A percentile compares a stretch with the other conserved stretches of the same genome.
Evolutionary conservation across 1,140 invertebrate species (phyloP).

Genomic region (Archivesica marissinica): DNA sequence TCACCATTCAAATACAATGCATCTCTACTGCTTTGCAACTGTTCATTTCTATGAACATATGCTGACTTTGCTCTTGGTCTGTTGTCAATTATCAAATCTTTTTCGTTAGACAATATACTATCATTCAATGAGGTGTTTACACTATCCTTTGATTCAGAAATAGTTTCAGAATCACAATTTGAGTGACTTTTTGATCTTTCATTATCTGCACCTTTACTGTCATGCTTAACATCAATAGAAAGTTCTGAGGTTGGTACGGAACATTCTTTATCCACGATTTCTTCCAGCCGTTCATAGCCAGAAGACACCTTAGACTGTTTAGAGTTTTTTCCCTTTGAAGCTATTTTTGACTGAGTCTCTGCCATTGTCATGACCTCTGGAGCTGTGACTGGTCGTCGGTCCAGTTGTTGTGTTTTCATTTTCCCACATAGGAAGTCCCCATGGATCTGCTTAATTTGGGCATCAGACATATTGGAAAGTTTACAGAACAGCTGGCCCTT

Average conservation of each 20-base stretch:
- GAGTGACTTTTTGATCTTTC: not conserved
- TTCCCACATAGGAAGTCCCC: slow-evolving; percentile 59
- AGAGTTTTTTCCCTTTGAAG: slow-evolving; percentile 24
- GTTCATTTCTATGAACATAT: slow-evolving; percentile 12
- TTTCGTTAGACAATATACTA: slow-evolving; percentile 16
- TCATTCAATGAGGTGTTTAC: slow-evolving; percentile 35
- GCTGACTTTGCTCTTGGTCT: slow-evolving; percentile 48
- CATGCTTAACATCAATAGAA: not conserved
- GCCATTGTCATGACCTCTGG: slow-evolving; percentile 60
- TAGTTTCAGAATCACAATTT: slow-evolving; percentile 5
- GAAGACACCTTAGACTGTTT: slow-evolving; percentile 28
- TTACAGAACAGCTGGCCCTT: slow-evolving; percentile 61
- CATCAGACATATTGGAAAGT: slow-evolving; percentile 54
- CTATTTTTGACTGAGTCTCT: slow-evolving; percentile 6
- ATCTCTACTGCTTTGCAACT: not conserved
- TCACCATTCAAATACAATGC: not conserved
- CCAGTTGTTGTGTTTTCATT: slow-evolving; percentile 51
- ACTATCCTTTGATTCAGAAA: slow-evolving; percentile 38
- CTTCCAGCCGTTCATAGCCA: slow-evolving; percentile 59
- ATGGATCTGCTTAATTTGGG: slow-evolving; percentile 61
- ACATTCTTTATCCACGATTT: not conserved
- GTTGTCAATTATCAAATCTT: not conserved
- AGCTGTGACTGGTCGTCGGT: slow-evolving; percentile 65
- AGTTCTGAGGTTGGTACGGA: slow-evolving; percentile 1
- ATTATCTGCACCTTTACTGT: not conserved